A percentile compares a stretch with the other conserved stretches of the same genome.
Evolutionary conservation across 2,797 vertebrate genomes (phyloP).

Genomic region (Chelmon rostratus): DNA sequence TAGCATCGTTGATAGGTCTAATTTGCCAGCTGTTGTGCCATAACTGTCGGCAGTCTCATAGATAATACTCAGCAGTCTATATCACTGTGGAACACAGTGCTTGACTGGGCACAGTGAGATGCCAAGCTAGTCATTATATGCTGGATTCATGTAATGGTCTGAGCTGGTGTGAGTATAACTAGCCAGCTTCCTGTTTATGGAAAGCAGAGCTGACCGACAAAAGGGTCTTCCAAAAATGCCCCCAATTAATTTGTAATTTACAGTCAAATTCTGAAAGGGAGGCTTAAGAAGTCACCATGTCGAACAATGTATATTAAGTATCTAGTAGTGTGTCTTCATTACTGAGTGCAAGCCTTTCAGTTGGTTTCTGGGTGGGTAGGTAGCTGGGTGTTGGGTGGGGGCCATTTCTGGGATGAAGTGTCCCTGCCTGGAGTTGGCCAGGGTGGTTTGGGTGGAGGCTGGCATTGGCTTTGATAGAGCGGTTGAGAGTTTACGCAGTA

Average conservation of each 20-base stretch:
- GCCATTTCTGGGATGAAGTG: slow-evolving; percentile 41
- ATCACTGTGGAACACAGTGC: slow-evolving; percentile 75
- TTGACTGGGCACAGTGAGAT: slow-evolving; percentile 81
- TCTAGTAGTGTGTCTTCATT: not conserved
- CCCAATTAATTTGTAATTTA: not conserved
- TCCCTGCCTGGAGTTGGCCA: slow-evolving; percentile 52
- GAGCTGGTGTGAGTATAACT: slow-evolving; percentile 68
- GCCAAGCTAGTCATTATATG: slow-evolving; percentile 73
- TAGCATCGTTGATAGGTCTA: slow-evolving; percentile 85
- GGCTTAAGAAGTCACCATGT: not conserved
- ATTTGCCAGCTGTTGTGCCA: slow-evolving; percentile 86
- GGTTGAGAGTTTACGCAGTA: slow-evolving; percentile 74
- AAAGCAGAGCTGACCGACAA: slow-evolving; percentile 37
- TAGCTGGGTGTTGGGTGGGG: slow-evolving; percentile 11
- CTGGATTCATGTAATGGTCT: slow-evolving; percentile 64
- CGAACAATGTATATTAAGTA: slow-evolving; percentile 12
- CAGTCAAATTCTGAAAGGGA: not conserved
- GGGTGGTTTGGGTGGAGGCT: slow-evolving; percentile 51
- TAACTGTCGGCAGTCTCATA: slow-evolving; percentile 80
- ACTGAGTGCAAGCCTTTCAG: slow-evolving; percentile 5
- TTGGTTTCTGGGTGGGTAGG: slow-evolving; percentile 22
- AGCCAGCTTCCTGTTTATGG: slow-evolving; percentile 80
- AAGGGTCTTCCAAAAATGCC: not conserved
- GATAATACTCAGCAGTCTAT: slow-evolving; percentile 82
- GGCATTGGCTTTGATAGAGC: slow-evolving; percentile 68